These are phyloP conservation scores for Baryphthengus martii DNA, from an alignment of 2,113 vertebrate species.

Conservation along the genomic window DNA sequence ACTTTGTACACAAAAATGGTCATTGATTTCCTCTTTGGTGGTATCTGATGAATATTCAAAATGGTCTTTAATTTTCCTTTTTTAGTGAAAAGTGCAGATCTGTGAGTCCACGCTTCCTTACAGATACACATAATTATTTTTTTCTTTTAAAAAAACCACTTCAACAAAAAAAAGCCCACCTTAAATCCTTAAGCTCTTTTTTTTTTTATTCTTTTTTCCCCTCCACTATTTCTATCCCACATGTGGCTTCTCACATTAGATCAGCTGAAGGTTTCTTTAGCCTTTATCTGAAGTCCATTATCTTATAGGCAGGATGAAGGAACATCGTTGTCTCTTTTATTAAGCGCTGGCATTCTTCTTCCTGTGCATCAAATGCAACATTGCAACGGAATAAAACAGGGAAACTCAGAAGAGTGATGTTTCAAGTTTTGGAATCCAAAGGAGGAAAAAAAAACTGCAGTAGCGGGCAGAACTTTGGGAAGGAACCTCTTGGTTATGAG, in stretches of 20 bases:
- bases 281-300: background rate
- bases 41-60: background rate
- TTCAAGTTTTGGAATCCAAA: background rate
- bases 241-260: background rate
- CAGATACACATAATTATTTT: background rate
- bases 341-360: background rate
- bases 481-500: background rate
- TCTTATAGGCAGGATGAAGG: background rate
- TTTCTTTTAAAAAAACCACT: background rate
- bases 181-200: background rate
- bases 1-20: background rate
- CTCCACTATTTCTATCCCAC: accelerated
- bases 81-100: background rate
- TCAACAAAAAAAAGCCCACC: background rate
- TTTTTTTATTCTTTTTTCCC: no score
- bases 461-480: background rate
- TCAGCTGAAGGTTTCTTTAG: background rate
- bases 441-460: background rate
- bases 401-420: background rate
- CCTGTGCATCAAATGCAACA: background rate
- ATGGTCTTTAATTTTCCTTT: background rate
- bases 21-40: background rate
- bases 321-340: background rate
- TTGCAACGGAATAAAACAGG: background rate
- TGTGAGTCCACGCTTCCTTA: background rate